phyloP scores from a whole-genome alignment of 2,113 vertebrate species.

The Gorilla gorilla region DNA sequence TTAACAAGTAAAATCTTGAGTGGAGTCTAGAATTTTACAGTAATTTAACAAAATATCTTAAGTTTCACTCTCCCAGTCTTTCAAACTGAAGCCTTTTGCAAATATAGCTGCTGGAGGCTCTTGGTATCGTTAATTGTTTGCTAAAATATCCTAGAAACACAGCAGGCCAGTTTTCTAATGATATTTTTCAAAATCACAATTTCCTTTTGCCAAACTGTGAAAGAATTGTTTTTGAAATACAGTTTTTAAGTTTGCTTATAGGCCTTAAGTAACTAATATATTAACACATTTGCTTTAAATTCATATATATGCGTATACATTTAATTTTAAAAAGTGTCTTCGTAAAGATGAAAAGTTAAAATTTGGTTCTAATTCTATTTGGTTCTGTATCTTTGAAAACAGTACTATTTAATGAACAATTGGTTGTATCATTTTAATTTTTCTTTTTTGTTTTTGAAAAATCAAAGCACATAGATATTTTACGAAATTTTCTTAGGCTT shows the following conservation, averaged over 20 bases:
- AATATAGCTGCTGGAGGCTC: constrained; percentile 74
- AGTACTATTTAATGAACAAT: constrained; percentile 41
- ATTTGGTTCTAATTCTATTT: not conserved
- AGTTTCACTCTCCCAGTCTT: not conserved
- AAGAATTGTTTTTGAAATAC: constrained; percentile 60
- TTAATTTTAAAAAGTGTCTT: constrained; percentile 31
- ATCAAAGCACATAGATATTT: constrained; percentile 64
- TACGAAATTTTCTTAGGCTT: constrained; percentile 60
- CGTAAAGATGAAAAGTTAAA: constrained; percentile 12
- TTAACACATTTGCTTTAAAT: constrained; percentile 40
- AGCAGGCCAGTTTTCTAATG: constrained; percentile 76
- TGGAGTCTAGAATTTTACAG: not conserved
- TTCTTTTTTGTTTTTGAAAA: constrained; percentile 69
- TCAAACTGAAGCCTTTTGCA: not conserved
- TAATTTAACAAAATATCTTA: not conserved
- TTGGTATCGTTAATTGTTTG: constrained; percentile 84
- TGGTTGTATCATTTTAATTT: constrained; percentile 27
- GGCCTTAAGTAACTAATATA: constrained; percentile 42
- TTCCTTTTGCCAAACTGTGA: constrained; percentile 62
- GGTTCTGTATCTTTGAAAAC: constrained; percentile 16
- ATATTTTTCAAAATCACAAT: constrained; percentile 67
- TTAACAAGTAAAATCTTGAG: not conserved
- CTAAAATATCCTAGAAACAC: constrained; percentile 68
- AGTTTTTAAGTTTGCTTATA: constrained; percentile 47
- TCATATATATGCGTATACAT: not conserved